Percentiles rank a stretch among this genome's conserved stretches.
These are phyloP conservation scores for Cancer borealis DNA, from an alignment of 2,888 invertebrate species.

Conservation along the genomic window DNA sequence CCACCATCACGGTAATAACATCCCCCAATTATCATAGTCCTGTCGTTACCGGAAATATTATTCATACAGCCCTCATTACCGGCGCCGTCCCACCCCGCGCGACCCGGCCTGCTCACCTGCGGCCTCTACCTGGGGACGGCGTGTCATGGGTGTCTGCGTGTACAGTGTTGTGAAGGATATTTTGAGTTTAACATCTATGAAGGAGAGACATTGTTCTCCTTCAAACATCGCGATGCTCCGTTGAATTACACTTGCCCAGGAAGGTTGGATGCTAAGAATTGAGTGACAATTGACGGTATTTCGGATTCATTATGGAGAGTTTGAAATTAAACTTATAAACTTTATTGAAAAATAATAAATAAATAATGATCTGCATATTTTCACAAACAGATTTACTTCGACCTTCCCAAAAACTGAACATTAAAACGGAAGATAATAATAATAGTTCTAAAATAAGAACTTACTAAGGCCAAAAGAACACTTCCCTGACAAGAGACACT, in stretches of 20 bases:
- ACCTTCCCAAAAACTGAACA: neutral
- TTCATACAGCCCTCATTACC: slow-evolving; percentile 16
- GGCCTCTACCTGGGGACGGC: neutral
- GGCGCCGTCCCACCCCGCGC: neutral
- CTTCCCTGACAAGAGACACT: neutral
- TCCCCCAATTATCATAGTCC: slow-evolving; percentile 29
- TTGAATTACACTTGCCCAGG: neutral
- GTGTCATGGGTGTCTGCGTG: neutral
- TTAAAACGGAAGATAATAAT: neutral
- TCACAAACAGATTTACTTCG: neutral
- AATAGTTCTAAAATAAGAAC: neutral
- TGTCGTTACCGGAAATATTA: slow-evolving; percentile 47
- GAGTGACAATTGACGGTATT: neutral
- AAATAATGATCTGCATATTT: neutral
- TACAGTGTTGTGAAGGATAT: neutral
- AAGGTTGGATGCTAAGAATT: neutral
- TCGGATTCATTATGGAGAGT: neutral
- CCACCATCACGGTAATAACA: neutral
- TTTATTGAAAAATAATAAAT: neutral
- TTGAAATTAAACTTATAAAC: neutral
- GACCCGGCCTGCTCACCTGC: neutral
- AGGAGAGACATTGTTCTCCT: neutral
- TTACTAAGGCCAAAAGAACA: neutral
- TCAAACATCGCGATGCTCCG: neutral
- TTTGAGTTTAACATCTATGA: neutral